A percentile compares a stretch with the other conserved stretches of the same genome.
Conservation (phyloP, 2,113 vertebrate genomes). For the Oncorhynchus gorbuscha region DNA sequence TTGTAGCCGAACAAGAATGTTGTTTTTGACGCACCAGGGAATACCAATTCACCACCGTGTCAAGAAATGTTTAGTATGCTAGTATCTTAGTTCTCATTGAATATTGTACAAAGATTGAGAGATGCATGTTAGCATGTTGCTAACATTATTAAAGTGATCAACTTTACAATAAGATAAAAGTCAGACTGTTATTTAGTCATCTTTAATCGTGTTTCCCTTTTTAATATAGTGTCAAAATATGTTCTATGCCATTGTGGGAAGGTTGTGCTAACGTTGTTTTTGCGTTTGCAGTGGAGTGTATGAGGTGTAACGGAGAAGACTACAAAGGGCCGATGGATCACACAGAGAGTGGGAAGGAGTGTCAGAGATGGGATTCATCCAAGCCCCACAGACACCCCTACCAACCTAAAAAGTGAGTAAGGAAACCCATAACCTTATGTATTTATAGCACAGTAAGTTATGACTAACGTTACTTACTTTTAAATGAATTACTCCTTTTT, state of each 20-base stretch:
- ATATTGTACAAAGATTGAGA: background rate
- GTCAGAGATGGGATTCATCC: constrained; percentile 92
- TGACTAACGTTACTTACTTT: background rate
- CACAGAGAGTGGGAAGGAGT: constrained; percentile 88
- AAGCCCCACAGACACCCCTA: constrained; percentile 88
- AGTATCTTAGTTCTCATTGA: background rate
- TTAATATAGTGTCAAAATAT: background rate
- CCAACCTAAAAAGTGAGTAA: constrained; percentile 87
- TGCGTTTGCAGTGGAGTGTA: constrained; percentile 83
- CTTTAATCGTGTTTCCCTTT: no score
- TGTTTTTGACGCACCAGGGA: background rate
- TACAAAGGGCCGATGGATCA: constrained; percentile 92
- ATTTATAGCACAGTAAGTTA: background rate
- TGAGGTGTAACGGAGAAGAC: constrained; percentile 90
- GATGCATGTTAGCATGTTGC: no score
- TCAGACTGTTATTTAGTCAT: background rate
- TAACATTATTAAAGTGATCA: no score
- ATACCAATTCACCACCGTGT: no score
- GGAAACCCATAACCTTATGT: background rate
- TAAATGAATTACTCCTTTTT: background rate
- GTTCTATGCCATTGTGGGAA: background rate
- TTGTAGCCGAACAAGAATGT: background rate
- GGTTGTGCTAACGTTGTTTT: constrained; percentile 15
- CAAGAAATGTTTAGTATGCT: no score
- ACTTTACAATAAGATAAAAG: no score